Evolutionary conservation across 1,140 invertebrate species (phyloP).

Genomic region (Bicyclus anynana): DNA sequence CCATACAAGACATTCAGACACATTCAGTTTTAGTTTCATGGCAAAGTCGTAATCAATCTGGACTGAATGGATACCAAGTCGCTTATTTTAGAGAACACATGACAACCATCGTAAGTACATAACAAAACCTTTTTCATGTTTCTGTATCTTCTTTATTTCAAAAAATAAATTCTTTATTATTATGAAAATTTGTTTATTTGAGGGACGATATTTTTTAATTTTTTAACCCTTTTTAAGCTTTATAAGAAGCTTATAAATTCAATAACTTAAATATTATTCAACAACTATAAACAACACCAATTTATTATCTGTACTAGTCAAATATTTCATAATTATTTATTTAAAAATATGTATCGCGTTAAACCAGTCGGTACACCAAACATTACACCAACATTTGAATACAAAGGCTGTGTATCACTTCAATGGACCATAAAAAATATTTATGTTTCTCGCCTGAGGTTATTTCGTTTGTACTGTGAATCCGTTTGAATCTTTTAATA

Average conservation of each 20-base stretch:
- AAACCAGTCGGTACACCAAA: slow-evolving; percentile 31
- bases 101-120: slow-evolving; percentile 55
- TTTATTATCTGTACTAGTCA: too few species aligned
- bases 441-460: slow-evolving; percentile 63
- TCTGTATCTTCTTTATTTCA: too few species aligned
- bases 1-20: slow-evolving; percentile 92
- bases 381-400: slow-evolving; percentile 71
- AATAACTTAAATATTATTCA: too few species aligned
- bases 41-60: slow-evolving; percentile 92
- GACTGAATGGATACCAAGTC: slow-evolving; percentile 90
- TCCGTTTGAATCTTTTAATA: slow-evolving; percentile 65
- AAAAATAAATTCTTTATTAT: too few species aligned
- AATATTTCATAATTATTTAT: too few species aligned
- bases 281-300: too few species aligned
- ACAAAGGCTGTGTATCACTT: slow-evolving; percentile 70
- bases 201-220: too few species aligned
- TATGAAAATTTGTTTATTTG: too few species aligned
- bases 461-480: slow-evolving; percentile 54
- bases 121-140: neutral
- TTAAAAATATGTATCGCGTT: slow-evolving; percentile 11
- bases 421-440: slow-evolving; percentile 74
- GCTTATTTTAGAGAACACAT: slow-evolving; percentile 87
- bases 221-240: too few species aligned
- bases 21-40: slow-evolving; percentile 92
- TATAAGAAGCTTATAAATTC: too few species aligned